Evolutionary conservation across 1,140 invertebrate genomes (phyloP).

Genomic region (Drosophila nigrodunni): DNA sequence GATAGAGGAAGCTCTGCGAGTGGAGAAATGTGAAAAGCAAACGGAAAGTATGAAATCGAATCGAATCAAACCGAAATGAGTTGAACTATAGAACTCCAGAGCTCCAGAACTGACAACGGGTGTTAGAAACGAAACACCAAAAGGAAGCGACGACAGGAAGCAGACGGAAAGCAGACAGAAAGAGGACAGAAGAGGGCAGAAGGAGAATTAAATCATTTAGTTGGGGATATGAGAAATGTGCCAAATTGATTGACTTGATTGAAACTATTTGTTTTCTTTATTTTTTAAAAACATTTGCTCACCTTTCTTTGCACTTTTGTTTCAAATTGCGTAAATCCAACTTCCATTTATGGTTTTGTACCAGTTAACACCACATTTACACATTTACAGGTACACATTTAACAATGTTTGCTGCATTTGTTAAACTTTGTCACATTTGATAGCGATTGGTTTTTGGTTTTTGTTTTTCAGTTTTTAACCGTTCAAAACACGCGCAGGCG

Average conservation of each 20-base stretch:
- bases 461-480: not conserved
- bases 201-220: constrained; percentile 11
- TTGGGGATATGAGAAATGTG: constrained; percentile 9
- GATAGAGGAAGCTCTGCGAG: constrained; percentile 15
- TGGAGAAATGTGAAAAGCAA: constrained; percentile 37
- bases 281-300: not conserved
- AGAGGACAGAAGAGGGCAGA: not conserved
- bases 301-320: constrained; percentile 5
- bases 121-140: constrained; percentile 15
- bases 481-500: constrained; percentile 54
- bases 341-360: constrained; percentile 2
- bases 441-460: not conserved
- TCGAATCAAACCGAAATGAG: constrained; percentile 13
- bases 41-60: constrained; percentile 38
- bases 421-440: constrained; percentile 20
- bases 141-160: constrained; percentile 35
- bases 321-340: constrained; percentile 51
- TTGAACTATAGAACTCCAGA: constrained; percentile 10
- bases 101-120: constrained; percentile 5
- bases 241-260: not conserved
- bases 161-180: not conserved
- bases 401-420: constrained; percentile 13
- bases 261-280: not conserved
- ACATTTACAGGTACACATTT: not conserved
- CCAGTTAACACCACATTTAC: constrained; percentile 30